Base-by-base conservation (phyloP, 2,797 vertebrate species). In the Parambassis ranga region DNA sequence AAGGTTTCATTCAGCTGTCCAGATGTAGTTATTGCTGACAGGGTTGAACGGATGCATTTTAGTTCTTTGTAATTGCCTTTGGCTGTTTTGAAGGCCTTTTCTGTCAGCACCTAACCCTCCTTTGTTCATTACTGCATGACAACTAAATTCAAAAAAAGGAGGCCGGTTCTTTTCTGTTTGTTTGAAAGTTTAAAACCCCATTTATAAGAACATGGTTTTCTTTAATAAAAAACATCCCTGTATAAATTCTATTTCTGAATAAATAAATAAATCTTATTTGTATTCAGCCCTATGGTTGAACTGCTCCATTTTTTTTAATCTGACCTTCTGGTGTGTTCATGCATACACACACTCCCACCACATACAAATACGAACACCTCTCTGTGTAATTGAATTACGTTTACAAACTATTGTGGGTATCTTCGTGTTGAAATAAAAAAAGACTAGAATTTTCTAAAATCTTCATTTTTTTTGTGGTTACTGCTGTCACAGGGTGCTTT, bases 131-230 rank as follows among this genome's bases (percentile, higher is more conserved):
- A 11, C n/a, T 36, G 27, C 48, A 43, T 51, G 62, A 48, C 42
- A 39, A 46, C 7, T 32, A 37, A 15, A 51, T 38, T 27, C 35
- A 15, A 16, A 47, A 31, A 60, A 43, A 46, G 6, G 5, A 9
- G 11, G 8, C 24, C 52, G 42, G 32, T 37, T 62, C 11, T 36
- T 31, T 52, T 15, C 49, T 33, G 52, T 62, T 57, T 50, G 10
- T 71, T 71, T 71, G 51, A 74, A 86, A 77, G 60, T 81, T 72
- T 68, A 66, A 88, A 74, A 79, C 28, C 28, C 48, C 19, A 60
- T 85, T 78, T 69, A 55, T 37, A 50, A 39, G 48, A 77, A 81
- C 57, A 76, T 67, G 65, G 43, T 26, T 76, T 56, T 58, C 35
- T 70, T 59, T 41, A 78, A 68, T 75, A 51, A 64, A 69, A 85